Evolutionary conservation across 2,888 invertebrate genomes (phyloP), one percentile per base, ranked within the genome.

Genomic region (Perizoma flavofasciatum): DNA sequence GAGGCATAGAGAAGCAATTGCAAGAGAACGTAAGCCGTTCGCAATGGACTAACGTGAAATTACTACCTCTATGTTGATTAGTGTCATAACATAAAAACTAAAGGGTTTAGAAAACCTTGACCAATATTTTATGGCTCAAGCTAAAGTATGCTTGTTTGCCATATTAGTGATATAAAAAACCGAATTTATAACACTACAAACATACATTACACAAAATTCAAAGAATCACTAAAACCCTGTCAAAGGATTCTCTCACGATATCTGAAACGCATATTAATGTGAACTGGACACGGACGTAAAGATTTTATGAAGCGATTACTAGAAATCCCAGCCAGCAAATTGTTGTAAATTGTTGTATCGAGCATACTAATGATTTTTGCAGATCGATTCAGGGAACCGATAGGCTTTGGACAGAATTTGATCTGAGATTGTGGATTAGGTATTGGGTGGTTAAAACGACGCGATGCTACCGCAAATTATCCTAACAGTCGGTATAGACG

Each of bases 261-360:
- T 67, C 55, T 49, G 64, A 65, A 66, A 63, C 63, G 65, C 63
- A 68, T 68, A 66, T 69, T 68, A 67, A 70, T 70, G 64, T 59
- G 47, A 37, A 63, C 67, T 61, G 51, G 54, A 67, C 68, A 69
- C 55, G 61, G 61, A 58, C 40, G 56, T 64, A 64, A 58, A 63
- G 51, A 59, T 65, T 66, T 65, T 61, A 63, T 62, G 59, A 55
- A 50, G 55, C 58, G 64, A 57, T 65, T 63, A 65, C 62, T 61
- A 64, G 67, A 65, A 69, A 62, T 55, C 59, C 46, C 56, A 58
- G 53, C 56, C 47, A 55, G 59, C 53, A 61, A 56, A 54, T 60
- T 66, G 56, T 59, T 50, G 55, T 40, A 54, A 10, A 45, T 2
- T 44, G n/a, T 54, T 54, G 58, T 22, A 22, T 34, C 49, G 39